These are phyloP conservation scores for Corvus hawaiiensis DNA, from an alignment of 2,113 vertebrate genomes.

Conservation along the genomic window DNA sequence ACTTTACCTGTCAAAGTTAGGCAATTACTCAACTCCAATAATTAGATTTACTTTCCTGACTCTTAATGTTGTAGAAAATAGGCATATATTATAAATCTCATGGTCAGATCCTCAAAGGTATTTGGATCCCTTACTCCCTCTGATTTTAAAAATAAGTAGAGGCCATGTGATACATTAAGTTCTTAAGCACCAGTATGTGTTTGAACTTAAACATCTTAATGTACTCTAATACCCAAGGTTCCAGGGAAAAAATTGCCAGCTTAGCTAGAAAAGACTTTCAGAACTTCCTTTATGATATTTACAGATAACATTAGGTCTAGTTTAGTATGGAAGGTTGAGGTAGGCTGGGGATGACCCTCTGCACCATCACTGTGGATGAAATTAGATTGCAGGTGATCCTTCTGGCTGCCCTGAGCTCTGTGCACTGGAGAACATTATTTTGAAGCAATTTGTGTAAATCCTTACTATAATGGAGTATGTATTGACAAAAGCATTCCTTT, in stretches of 20 bases:
- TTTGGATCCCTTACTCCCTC: neutral
- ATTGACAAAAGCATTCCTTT: neutral
- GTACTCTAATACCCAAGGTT: neutral
- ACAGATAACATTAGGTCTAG: neutral
- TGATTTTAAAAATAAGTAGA: neutral
- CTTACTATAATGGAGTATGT: neutral
- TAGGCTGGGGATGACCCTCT: neutral
- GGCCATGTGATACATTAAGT: neutral
- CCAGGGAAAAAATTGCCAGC: neutral
- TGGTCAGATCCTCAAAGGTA: neutral
- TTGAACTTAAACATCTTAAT: neutral
- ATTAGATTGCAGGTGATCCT: neutral
- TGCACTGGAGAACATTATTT: neutral
- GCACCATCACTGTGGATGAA: neutral
- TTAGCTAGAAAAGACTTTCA: neutral
- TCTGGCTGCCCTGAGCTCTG: neutral
- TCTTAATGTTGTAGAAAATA: neutral
- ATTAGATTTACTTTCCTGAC: neutral
- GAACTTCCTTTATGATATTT: neutral
- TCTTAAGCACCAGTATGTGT: neutral
- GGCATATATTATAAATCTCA: neutral
- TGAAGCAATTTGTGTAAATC: neutral
- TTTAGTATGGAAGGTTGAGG: neutral
- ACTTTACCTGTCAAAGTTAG: neutral
- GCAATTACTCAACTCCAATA: neutral